Percentiles rank a stretch among this genome's conserved stretches.
These are phyloP conservation scores for Sclerodermus sp. DNA, from an alignment of 2,888 invertebrate species.

Conservation along the genomic window DNA sequence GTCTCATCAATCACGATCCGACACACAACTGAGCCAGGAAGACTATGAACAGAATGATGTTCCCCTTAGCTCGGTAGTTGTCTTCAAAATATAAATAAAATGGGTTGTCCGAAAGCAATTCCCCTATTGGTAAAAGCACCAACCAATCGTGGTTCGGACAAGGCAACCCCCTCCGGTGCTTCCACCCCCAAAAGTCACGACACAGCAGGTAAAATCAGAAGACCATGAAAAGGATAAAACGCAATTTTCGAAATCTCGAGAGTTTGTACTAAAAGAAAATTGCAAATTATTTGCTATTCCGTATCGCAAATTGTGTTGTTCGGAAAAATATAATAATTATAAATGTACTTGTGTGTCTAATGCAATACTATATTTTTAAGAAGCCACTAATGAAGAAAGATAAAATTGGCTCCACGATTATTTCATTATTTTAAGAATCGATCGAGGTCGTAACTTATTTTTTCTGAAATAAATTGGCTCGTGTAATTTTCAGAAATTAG, in stretches of 20 bases:
- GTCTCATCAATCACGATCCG: constrained; percentile 34
- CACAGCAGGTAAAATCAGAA: constrained; percentile 37
- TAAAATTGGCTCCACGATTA: too few species aligned
- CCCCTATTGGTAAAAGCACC: constrained; percentile 43
- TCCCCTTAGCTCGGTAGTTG: constrained; percentile 36
- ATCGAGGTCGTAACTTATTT: too few species aligned
- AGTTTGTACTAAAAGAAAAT: too few species aligned
- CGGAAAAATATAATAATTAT: too few species aligned
- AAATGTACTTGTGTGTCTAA: too few species aligned
- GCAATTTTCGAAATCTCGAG: too few species aligned
- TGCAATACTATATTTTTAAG: too few species aligned
- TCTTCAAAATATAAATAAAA: constrained; percentile 17
- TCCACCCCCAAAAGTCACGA: constrained; percentile 28
- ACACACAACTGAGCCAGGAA: constrained; percentile 39
- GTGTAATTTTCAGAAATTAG: constrained; percentile 5
- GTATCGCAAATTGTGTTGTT: too few species aligned
- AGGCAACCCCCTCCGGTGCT: constrained; percentile 30
- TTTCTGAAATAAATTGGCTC: background rate
- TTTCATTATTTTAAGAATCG: too few species aligned
- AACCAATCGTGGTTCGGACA: constrained; percentile 43
- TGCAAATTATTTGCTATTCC: too few species aligned
- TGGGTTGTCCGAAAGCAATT: constrained; percentile 34
- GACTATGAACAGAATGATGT: constrained; percentile 50
- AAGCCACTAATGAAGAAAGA: too few species aligned
- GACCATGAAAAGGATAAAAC: constrained; percentile 18